Conservation (phyloP, 2,888 invertebrate genomes). For the Agonum fuliginosum region DNA sequence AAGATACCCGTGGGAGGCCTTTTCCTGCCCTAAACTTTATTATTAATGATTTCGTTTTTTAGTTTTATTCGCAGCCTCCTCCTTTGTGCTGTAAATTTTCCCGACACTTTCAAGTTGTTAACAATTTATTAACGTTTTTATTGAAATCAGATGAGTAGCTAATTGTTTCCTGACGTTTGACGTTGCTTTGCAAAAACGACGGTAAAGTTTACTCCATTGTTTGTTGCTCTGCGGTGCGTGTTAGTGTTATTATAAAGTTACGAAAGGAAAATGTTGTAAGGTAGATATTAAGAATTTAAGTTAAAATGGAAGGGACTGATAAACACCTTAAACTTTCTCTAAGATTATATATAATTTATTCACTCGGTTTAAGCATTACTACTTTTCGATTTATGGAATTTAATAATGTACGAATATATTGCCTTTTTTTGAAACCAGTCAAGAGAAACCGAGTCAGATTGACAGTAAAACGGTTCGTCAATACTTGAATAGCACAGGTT, state of each 20-base stretch:
- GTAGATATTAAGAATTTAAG: too few relatives aligned
- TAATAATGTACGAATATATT: too few relatives aligned
- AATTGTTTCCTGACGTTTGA: conserved; percentile 18
- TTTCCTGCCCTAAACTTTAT: conserved; percentile 36
- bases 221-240: background rate
- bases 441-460: too few relatives aligned
- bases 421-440: too few relatives aligned
- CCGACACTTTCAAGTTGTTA: conserved; percentile 44
- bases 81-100: conserved; percentile 45
- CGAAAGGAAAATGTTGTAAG: too few relatives aligned
- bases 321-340: too few relatives aligned
- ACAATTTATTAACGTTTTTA: conserved; percentile 56
- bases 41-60: conserved; percentile 48
- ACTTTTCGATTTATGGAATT: too few relatives aligned
- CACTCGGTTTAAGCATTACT: too few relatives aligned
- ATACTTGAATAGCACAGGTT: too few relatives aligned
- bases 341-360: too few relatives aligned
- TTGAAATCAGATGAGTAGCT: conserved; percentile 47
- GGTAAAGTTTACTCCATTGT: conserved; percentile 23
- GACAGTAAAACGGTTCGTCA: too few relatives aligned
- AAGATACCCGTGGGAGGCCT: background rate
- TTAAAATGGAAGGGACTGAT: too few relatives aligned
- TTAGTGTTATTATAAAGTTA: background rate
- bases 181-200: background rate
- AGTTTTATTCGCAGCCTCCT: conserved; percentile 43